A percentile compares a stretch with the other conserved stretches of the same genome.
Conservation (phyloP, 1,140 invertebrate species). For the Paraescarpia echinospica region DNA sequence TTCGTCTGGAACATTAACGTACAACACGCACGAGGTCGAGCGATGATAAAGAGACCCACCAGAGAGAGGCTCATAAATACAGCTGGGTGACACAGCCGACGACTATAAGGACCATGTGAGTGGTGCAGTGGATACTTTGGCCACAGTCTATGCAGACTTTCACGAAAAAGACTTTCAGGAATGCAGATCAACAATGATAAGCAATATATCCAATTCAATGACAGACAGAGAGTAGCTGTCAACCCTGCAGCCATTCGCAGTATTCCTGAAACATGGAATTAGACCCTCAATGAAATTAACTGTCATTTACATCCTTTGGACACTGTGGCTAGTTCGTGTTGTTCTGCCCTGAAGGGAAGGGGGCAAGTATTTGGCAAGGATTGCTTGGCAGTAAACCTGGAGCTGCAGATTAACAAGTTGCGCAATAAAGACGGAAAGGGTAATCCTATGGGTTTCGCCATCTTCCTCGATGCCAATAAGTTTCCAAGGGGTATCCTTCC, state of each 20-base stretch:
- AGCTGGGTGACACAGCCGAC: too few relatives aligned
- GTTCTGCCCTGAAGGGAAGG: neutral
- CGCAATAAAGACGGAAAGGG: neutral
- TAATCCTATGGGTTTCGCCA: neutral
- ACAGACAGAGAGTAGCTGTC: neutral
- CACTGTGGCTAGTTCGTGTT: neutral
- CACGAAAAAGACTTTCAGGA: too few relatives aligned
- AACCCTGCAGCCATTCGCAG: neutral
- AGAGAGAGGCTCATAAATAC: too few relatives aligned
- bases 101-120: too few relatives aligned
- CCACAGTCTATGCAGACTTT: too few relatives aligned
- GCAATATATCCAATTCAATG: neutral
- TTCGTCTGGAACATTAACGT: too few relatives aligned
- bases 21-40: too few relatives aligned
- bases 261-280: neutral
- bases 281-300: neutral
- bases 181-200: neutral
- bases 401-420: neutral
- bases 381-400: neutral
- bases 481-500: neutral
- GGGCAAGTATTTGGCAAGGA: neutral
- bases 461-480: neutral
- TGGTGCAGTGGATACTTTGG: too few relatives aligned
- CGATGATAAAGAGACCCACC: too few relatives aligned
- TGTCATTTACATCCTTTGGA: neutral